A percentile compares a stretch with the other conserved stretches of the same genome.
phyloP scores from a whole-genome alignment of 2,888 invertebrate genomes.

The Stegana nigrithorax region DNA sequence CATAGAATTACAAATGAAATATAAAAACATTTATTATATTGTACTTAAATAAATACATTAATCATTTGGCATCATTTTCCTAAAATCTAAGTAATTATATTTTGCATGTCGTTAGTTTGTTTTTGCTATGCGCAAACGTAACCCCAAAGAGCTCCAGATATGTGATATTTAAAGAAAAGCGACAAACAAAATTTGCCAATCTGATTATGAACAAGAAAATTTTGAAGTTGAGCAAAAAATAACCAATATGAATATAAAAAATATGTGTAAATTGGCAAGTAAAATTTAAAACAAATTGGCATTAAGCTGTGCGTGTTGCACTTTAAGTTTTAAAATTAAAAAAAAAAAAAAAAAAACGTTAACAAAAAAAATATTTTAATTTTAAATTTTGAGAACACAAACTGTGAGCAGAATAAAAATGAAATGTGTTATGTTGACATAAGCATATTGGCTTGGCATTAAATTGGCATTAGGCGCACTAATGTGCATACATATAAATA shows the following conservation, averaged over 20 bases:
- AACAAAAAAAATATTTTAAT: slow-evolving; percentile 1
- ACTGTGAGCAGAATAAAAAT: slow-evolving; percentile 40
- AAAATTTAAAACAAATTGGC: slow-evolving; percentile 1
- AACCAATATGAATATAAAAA: slow-evolving; percentile 30
- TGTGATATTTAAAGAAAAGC: slow-evolving; percentile 60
- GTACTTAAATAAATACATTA: not conserved
- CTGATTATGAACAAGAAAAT: slow-evolving; percentile 26
- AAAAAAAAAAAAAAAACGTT: slow-evolving; percentile 4
- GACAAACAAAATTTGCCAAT: slow-evolving; percentile 31
- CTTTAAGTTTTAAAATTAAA: slow-evolving; percentile 10
- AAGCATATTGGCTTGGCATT: slow-evolving; percentile 36
- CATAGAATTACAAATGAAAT: slow-evolving; percentile 3
- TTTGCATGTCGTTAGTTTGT: too few relatives aligned
- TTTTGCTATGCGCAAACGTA: too few relatives aligned
- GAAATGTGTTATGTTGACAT: slow-evolving; percentile 57
- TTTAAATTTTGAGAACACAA: too few relatives aligned
- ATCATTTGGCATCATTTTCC: too few relatives aligned
- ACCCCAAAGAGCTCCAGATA: slow-evolving; percentile 63
- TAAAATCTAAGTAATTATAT: too few relatives aligned
- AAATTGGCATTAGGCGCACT: slow-evolving; percentile 27
- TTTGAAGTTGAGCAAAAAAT: slow-evolving; percentile 19
- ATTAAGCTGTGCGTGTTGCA: too few relatives aligned
- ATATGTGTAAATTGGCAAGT: slow-evolving; percentile 60
- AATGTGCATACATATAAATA: slow-evolving; percentile 29
- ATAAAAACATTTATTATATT: not conserved